phyloP scores from a whole-genome alignment of 35 echinoderm and acorn worm genomes.

The Nesometra sesokonis region DNA sequence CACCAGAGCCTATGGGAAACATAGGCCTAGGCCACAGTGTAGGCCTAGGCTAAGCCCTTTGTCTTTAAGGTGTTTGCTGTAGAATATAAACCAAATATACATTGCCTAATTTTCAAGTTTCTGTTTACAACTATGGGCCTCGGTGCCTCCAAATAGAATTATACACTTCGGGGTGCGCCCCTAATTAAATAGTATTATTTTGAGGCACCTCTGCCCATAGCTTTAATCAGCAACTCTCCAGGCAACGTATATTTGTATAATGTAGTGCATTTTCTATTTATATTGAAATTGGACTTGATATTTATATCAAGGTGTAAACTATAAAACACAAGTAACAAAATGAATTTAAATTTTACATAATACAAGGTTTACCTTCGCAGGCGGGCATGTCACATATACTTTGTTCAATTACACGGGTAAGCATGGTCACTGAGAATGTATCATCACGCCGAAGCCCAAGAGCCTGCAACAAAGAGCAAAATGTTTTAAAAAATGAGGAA shows the following conservation, averaged over 20 bases:
- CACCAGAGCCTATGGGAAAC: no score
- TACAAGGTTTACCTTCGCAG: slow-evolving; percentile 54
- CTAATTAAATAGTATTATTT: not conserved
- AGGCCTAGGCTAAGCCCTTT: no score
- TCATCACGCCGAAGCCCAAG: slow-evolving; percentile 68
- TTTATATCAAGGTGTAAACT: not conserved
- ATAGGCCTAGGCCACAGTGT: no score
- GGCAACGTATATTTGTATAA: no score
- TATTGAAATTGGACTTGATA: not conserved
- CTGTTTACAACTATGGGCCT: no score
- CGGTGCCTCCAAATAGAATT: no score
- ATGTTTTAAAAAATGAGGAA: no score
- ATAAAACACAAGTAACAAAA: not conserved
- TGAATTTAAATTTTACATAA: no score
- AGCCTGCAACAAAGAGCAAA: slow-evolving; percentile 49
- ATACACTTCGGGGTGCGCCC: not conserved
- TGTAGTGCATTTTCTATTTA: not conserved
- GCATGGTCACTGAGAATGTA: slow-evolving; percentile 79
- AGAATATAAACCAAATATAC: no score
- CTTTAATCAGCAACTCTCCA: not conserved
- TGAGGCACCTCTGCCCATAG: no score
- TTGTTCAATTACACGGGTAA: slow-evolving; percentile 49
- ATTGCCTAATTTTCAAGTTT: no score
- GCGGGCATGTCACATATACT: slow-evolving; percentile 81
- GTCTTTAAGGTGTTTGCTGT: no score